These are phyloP conservation scores for Pholis gunnellus DNA, from an alignment of 2,113 vertebrate species.

Conservation along the genomic window DNA sequence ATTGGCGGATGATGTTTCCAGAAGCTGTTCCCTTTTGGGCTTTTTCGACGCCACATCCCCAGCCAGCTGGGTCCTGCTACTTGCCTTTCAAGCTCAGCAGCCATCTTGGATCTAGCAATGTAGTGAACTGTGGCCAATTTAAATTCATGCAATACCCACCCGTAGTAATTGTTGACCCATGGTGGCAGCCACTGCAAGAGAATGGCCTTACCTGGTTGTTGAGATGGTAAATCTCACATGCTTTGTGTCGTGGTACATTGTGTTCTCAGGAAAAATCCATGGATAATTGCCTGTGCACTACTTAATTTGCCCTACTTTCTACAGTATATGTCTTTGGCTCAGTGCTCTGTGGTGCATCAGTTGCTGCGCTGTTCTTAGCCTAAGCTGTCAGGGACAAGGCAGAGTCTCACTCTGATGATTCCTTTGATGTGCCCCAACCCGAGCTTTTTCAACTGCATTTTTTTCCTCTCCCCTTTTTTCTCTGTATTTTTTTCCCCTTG, in stretches of 20 bases:
- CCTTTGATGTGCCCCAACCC: conserved; percentile 66
- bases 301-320: conserved; percentile 70
- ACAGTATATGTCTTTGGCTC: conserved; percentile 57
- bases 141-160: conserved; percentile 53
- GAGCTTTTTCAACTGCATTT: conserved; percentile 27
- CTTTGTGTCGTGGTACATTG: conserved; percentile 44
- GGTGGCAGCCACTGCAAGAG: conserved; percentile 26
- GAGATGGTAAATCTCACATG: conserved; percentile 32
- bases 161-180: conserved; percentile 35
- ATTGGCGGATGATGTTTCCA: conserved; percentile 42
- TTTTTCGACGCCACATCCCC: conserved; percentile 2
- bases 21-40: conserved; percentile 32
- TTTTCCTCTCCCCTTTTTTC: conserved; percentile 18
- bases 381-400: conserved; percentile 74
- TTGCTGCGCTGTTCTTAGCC: conserved; percentile 67
- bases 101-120: conserved; percentile 58
- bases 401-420: conserved; percentile 70
- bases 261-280: conserved; percentile 49
- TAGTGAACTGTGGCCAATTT: conserved; percentile 57
- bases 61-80: conserved; percentile 35
- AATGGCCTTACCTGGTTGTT: conserved; percentile 14
- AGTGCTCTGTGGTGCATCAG: conserved; percentile 59
- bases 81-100: conserved; percentile 40
- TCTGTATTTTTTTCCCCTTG: conserved; percentile 27
- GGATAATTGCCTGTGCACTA: conserved; percentile 61